Base-by-base conservation (phyloP, 2,113 vertebrate genomes). In the Rynchops niger region DNA sequence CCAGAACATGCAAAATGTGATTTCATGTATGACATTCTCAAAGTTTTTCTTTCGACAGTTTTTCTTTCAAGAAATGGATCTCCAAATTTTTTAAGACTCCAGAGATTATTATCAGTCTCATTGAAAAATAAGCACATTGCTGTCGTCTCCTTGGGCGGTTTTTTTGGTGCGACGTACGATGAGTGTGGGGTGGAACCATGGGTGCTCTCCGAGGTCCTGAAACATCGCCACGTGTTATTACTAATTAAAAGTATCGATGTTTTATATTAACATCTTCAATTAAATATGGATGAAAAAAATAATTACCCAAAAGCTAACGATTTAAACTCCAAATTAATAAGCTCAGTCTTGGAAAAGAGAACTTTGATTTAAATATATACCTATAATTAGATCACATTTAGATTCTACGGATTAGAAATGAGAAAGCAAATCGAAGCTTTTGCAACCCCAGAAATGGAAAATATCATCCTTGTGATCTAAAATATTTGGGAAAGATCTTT, bases 181-280 rank as follows among this genome's bases (percentile, higher is more conserved):
- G 38, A 42, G 45, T 1, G 11, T 2, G 1, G 22, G 36, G 27
- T 17, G 58, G 62, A 67, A 30, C 42, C 49, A 2, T 2, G 5
- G 32, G 32, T 7, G 84, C 98, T 98, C 97, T 98, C 98, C 98
- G 94, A 95, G 98, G 98, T 98, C 10, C 98, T 98, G 98, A 98
- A 97, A 77, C 47, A 8, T 32, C 63, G 61, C 85, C 82, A 82
- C 11, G 4, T 71, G 63, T 58, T 43, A 6, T 80, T 92, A 73
- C 43, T 89, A 56, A 95, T 85, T 74, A 74, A 67, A 96, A 96
- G 62, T 76, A 90, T 42, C 53, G 49, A 74, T 63, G 72, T 91
- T 96, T 96, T 86, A 88, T 77, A 95, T 93, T 85, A 83, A 74
- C 69, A 52, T 90, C 58, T 95, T 95, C 52, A 78, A 67, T 90